A percentile compares a stretch with the other conserved stretches of the same genome.
Evolutionary conservation across 1,140 invertebrate species (phyloP).

Genomic region (Xylocopa sonorina): DNA sequence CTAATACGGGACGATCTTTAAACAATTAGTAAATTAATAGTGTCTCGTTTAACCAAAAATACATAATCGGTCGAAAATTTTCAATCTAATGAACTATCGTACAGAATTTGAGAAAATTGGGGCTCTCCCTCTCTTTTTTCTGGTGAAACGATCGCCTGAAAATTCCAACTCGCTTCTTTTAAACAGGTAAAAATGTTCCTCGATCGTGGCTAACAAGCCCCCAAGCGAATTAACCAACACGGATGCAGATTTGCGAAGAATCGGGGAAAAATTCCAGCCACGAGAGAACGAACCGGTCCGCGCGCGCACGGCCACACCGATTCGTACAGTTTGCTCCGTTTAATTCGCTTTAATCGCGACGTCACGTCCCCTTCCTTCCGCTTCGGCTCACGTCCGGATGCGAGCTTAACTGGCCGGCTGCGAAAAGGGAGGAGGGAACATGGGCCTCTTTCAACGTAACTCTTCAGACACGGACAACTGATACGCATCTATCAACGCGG

Average conservation of each 20-base stretch:
- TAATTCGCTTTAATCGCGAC: conserved; percentile 80
- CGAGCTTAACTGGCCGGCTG: conserved; percentile 72
- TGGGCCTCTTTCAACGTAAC: conserved; percentile 46
- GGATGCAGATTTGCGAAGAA: no score
- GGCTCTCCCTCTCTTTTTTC: no score
- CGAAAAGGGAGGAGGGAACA: conserved; percentile 17
- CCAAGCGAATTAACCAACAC: no score
- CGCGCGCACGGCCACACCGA: conserved; percentile 29
- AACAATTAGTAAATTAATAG: not conserved
- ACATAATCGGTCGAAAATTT: not conserved
- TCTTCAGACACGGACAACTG: conserved; percentile 44
- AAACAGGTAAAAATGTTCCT: no score
- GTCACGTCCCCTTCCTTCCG: conserved; percentile 81
- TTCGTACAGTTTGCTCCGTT: conserved; percentile 67
- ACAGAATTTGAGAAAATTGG: not conserved
- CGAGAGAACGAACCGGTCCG: not conserved
- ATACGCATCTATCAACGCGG: conserved; percentile 34
- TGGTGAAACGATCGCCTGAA: no score
- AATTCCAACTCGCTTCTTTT: no score
- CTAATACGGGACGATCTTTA: not conserved
- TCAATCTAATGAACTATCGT: not conserved
- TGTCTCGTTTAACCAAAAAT: not conserved
- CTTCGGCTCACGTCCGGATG: conserved; percentile 78
- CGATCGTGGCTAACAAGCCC: no score
- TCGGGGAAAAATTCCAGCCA: no score